Evolutionary conservation across 2,113 vertebrate species (phyloP).

Genomic region (Picathartes gymnocephalus): DNA sequence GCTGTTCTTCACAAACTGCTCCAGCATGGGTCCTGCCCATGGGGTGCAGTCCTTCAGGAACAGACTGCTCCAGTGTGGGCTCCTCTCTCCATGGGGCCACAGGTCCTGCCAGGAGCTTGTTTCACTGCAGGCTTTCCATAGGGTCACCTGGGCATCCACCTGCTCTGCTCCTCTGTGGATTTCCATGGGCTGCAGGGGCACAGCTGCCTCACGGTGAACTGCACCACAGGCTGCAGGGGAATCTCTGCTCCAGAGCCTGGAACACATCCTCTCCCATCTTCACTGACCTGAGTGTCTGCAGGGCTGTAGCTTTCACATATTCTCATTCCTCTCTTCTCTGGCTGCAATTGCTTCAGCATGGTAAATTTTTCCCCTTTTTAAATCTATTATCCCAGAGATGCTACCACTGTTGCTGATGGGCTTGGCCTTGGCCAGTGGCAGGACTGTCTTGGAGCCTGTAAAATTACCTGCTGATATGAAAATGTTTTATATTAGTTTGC

Average conservation of each 20-base stretch:
- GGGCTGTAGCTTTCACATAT: neutral
- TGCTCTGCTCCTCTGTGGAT: neutral
- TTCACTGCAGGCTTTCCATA: neutral
- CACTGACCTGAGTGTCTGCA: neutral
- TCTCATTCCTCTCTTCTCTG: neutral
- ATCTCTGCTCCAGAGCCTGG: neutral
- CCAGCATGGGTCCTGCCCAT: neutral
- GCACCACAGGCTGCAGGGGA: neutral
- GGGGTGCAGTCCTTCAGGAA: neutral
- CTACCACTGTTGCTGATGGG: neutral
- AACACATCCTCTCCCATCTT: neutral
- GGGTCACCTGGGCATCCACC: neutral
- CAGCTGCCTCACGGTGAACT: neutral
- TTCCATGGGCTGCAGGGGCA: neutral
- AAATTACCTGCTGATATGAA: neutral
- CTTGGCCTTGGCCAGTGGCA: neutral
- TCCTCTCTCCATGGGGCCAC: neutral
- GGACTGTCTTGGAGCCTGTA: neutral
- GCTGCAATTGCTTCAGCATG: neutral
- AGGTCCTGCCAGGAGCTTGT: neutral
- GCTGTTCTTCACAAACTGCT: neutral
- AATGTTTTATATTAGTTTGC: neutral
- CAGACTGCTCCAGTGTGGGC: neutral
- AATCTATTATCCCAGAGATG: neutral
- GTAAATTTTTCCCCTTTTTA: neutral